phyloP scores from a whole-genome alignment of 2,888 invertebrate genomes.

The Brachypalpus laphriformis region DNA sequence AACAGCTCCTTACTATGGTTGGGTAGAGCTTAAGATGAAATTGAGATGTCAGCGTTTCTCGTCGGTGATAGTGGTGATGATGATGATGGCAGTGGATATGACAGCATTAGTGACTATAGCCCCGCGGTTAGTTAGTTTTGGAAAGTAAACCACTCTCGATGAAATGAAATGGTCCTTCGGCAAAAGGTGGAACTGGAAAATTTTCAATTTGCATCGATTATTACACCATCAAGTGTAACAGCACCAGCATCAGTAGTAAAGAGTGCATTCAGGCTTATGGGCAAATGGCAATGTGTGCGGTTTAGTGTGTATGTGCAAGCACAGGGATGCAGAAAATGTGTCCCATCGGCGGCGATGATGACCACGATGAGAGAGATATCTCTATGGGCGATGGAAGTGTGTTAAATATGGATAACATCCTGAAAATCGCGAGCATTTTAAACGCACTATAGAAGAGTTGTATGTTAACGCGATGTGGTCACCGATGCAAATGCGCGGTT shows the following conservation, averaged over 20 bases:
- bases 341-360: conserved; percentile 46
- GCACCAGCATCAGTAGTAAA: background rate
- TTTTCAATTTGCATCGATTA: conserved; percentile 72
- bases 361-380: conserved; percentile 54
- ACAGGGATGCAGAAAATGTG: conserved; percentile 46
- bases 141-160: conserved; percentile 2
- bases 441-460: conserved; percentile 47
- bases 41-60: conserved; percentile 7
- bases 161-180: conserved; percentile 2
- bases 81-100: conserved; percentile 56
- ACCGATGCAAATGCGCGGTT: conserved; percentile 70
- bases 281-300: conserved; percentile 52
- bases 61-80: conserved; percentile 4
- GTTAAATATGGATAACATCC: conserved; percentile 71
- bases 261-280: conserved; percentile 25
- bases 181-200: conserved; percentile 28
- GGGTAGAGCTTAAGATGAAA: conserved; percentile 43
- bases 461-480: conserved; percentile 62
- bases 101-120: conserved; percentile 30
- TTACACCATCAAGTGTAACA: conserved; percentile 42
- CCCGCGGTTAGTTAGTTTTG: conserved; percentile 22
- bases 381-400: conserved; percentile 51
- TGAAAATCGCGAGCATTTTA: conserved; percentile 64
- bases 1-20: conserved; percentile 33
- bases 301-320: conserved; percentile 18